These are phyloP conservation scores for Caloenas nicobarica DNA, from an alignment of 2,113 vertebrate species.

Conservation along the genomic window DNA sequence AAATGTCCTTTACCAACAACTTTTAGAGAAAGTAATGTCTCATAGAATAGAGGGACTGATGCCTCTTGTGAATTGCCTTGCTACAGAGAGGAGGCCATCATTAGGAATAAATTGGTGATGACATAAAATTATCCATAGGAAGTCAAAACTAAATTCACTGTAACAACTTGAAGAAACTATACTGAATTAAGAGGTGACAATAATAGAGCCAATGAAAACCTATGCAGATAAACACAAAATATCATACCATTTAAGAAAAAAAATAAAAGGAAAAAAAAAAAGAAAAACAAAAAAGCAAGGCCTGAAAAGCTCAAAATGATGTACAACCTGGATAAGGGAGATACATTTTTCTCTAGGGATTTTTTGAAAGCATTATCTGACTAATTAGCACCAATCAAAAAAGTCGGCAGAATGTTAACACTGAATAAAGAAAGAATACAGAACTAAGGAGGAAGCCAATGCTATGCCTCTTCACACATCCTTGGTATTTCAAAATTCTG, in stretches of 20 bases:
- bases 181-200: background rate
- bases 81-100: background rate
- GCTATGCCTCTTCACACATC: background rate
- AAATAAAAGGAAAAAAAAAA: background rate
- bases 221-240: background rate
- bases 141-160: background rate
- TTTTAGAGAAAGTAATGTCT: background rate
- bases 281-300: background rate
- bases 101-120: background rate
- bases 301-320: background rate
- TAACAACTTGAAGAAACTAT: background rate
- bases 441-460: background rate
- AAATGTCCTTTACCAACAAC: background rate
- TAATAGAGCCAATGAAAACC: background rate
- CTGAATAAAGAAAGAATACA: background rate
- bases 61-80: background rate
- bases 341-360: background rate
- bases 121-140: background rate
- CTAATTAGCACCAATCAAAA: background rate
- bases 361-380: background rate
- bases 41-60: background rate
- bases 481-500: background rate
- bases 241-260: background rate
- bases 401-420: background rate
- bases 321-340: background rate